phyloP scores from a whole-genome alignment of 2,888 invertebrate species.

The Ectobius pallidus region DNA sequence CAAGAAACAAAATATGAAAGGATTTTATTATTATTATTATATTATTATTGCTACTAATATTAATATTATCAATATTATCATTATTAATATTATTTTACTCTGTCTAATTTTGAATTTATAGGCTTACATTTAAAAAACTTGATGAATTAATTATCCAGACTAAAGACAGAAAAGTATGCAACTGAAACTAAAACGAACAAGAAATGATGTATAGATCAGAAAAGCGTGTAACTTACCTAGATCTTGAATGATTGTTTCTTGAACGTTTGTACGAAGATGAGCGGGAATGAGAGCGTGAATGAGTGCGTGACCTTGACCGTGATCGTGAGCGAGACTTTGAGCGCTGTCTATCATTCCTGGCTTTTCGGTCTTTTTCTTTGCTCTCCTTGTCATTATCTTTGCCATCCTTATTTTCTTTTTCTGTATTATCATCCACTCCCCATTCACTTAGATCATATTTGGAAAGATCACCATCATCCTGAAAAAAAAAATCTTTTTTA shows the following conservation, averaged over 20 bases:
- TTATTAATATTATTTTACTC: too few relatives aligned
- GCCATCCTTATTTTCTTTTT: slow-evolving; percentile 32
- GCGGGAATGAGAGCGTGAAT: slow-evolving; percentile 29
- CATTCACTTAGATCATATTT: slow-evolving; percentile 75
- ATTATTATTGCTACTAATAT: too few relatives aligned
- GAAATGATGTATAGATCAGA: too few relatives aligned
- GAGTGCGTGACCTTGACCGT: slow-evolving; percentile 17
- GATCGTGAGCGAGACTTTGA: slow-evolving; percentile 32
- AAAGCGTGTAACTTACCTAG: slow-evolving; percentile 19
- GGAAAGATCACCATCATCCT: slow-evolving; percentile 67
- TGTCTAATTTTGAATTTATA: too few relatives aligned
- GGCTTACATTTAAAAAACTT: too few relatives aligned
- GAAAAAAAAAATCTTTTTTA: too few relatives aligned
- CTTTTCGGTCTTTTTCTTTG: slow-evolving; percentile 12
- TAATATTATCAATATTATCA: too few relatives aligned
- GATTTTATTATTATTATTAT: too few relatives aligned
- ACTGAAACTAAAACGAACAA: too few relatives aligned
- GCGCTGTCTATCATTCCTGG: slow-evolving; percentile 3
- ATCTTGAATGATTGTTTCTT: slow-evolving; percentile 16
- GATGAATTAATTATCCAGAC: too few relatives aligned
- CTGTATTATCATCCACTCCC: slow-evolving; percentile 65
- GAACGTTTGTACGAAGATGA: slow-evolving; percentile 19
- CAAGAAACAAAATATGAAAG: too few relatives aligned
- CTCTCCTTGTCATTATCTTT: slow-evolving; percentile 33
- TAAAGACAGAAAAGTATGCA: too few relatives aligned